Conservation (phyloP, 2,888 invertebrate genomes). For the Ennomos erosarius region DNA sequence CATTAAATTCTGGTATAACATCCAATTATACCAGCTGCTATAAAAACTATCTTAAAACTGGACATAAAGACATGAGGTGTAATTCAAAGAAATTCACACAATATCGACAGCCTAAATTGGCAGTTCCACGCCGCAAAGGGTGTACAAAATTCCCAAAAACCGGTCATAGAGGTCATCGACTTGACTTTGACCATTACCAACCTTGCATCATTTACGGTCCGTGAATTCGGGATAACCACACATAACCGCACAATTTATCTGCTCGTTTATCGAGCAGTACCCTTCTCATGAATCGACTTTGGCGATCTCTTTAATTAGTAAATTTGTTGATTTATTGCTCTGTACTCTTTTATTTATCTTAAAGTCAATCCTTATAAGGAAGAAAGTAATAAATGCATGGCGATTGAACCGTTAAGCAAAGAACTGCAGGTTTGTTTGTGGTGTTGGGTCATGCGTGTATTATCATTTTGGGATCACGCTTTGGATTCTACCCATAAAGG, state of each 20-base stretch:
- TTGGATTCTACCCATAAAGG: too few relatives aligned
- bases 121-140: slow-evolving; percentile 47
- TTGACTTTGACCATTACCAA: slow-evolving; percentile 67
- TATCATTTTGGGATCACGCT: too few relatives aligned
- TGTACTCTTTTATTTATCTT: slow-evolving; percentile 7
- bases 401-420: too few relatives aligned
- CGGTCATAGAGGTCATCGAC: slow-evolving; percentile 69
- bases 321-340: slow-evolving; percentile 28
- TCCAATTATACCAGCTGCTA: slow-evolving; percentile 7
- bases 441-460: too few relatives aligned
- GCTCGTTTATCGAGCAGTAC: slow-evolving; percentile 59
- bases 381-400: too few relatives aligned
- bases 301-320: slow-evolving; percentile 55
- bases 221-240: slow-evolving; percentile 55
- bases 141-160: slow-evolving; percentile 57
- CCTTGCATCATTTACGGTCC: slow-evolving; percentile 68
- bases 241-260: slow-evolving; percentile 59
- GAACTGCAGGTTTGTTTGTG: too few relatives aligned
- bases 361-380: slow-evolving; percentile 7
- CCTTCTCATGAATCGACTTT: slow-evolving; percentile 43
- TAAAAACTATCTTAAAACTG: slow-evolving; percentile 13
- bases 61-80: slow-evolving; percentile 10
- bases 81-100: slow-evolving; percentile 41
- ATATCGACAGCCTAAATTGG: slow-evolving; percentile 35
- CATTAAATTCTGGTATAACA: slow-evolving; percentile 15